These are phyloP conservation scores for Dexiosoma caninum DNA, from an alignment of 2,888 invertebrate species.

Conservation along the genomic window DNA sequence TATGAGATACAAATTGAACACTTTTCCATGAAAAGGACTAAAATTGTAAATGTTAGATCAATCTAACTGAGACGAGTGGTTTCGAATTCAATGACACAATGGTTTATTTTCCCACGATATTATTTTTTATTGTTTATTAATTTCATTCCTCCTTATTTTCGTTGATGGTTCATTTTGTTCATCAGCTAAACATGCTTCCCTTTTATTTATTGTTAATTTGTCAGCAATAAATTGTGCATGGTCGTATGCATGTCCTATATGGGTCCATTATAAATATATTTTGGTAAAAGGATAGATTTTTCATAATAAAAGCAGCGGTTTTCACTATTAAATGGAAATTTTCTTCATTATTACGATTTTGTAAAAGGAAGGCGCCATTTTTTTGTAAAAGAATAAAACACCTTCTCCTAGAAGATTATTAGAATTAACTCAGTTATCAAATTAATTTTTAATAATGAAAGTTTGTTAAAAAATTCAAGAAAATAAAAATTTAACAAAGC, in stretches of 20 bases:
- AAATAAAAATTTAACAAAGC: no score
- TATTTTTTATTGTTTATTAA: not conserved
- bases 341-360: not conserved
- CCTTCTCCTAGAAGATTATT: no score
- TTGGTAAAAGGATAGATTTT: not conserved
- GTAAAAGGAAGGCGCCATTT: no score
- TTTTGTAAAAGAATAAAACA: no score
- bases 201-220: constrained; percentile 7
- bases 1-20: not conserved
- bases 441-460: no score
- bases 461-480: no score
- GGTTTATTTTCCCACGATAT: constrained; percentile 36
- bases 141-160: not conserved
- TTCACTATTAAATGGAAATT: not conserved
- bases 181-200: constrained; percentile 8
- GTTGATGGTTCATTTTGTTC: not conserved
- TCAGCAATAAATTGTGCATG: constrained; percentile 27
- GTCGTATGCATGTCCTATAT: no score
- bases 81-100: not conserved
- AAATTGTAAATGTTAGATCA: constrained; percentile 18
- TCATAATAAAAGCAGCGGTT: not conserved
- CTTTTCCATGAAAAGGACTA: constrained; percentile 37
- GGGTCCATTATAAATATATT: constrained; percentile 33
- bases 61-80: constrained; percentile 15
- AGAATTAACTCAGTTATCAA: no score